Percentiles rank a stretch among this genome's conserved stretches.
These are phyloP conservation scores for Probaryconus sp. DNA, from an alignment of 1,140 invertebrate genomes.

Conservation along the genomic window DNA sequence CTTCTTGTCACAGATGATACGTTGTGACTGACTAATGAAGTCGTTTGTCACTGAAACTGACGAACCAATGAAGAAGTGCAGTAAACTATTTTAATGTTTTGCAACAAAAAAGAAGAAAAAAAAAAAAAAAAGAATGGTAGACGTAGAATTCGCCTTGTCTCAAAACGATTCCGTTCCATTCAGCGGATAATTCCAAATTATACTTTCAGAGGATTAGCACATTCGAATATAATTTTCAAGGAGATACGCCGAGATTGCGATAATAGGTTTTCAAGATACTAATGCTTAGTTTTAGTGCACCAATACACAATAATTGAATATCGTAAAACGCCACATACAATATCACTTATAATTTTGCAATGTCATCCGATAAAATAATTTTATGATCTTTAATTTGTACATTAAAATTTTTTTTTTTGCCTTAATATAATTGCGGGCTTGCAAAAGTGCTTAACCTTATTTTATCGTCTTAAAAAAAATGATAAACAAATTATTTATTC, in stretches of 20 bases:
- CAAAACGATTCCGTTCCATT: no score
- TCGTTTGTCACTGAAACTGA: constrained; percentile 14
- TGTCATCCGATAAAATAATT: constrained; percentile 2
- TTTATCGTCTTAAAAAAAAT: not conserved
- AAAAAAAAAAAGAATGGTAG: no score
- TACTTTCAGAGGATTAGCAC: constrained; percentile 9
- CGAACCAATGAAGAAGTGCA: no score
- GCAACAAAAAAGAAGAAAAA: no score
- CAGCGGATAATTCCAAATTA: no score
- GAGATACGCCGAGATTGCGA: constrained; percentile 17
- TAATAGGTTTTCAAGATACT: constrained; percentile 34
- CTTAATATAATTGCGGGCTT: no score
- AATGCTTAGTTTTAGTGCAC: constrained; percentile 18
- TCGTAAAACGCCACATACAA: constrained; percentile 22
- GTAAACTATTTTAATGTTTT: no score
- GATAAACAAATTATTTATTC: no score
- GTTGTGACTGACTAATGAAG: constrained; percentile 24
- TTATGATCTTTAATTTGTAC: constrained; percentile 9
- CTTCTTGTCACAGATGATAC: constrained; percentile 10
- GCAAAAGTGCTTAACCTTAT: no score
- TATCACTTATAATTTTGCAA: constrained; percentile 26
- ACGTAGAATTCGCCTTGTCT: no score
- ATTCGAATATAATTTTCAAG: constrained; percentile 28
- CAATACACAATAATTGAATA: constrained; percentile 24
- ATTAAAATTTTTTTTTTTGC: no score